phyloP scores from a whole-genome alignment of 2,888 invertebrate species.

The Halictus quadricinctus region DNA sequence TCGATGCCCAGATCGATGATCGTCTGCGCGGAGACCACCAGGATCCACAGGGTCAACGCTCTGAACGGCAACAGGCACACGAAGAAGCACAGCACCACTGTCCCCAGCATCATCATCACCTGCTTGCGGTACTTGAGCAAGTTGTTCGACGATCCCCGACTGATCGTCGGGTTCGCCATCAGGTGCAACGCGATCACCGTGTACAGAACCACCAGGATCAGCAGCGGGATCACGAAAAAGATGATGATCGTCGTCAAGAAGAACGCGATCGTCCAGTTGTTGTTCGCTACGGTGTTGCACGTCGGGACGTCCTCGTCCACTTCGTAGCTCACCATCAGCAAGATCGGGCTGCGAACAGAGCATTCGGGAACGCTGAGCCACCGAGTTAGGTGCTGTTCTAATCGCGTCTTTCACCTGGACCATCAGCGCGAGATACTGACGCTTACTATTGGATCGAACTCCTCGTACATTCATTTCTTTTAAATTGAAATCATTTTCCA shows the following conservation, averaged over 20 bases:
- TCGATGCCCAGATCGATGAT: slow-evolving; percentile 88
- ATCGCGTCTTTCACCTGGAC: too few species aligned
- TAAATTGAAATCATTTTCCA: too few species aligned
- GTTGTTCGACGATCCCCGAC: slow-evolving; percentile 85
- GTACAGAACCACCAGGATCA: slow-evolving; percentile 91
- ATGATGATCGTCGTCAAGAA: slow-evolving; percentile 91
- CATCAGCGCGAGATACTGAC: too few species aligned
- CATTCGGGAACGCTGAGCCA: background rate
- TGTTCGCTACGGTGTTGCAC: slow-evolving; percentile 91
- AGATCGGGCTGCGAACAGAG: slow-evolving; percentile 87
- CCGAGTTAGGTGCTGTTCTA: too few species aligned
- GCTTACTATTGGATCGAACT: too few species aligned
- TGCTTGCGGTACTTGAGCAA: slow-evolving; percentile 90
- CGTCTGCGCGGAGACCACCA: slow-evolving; percentile 89
- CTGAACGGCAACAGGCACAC: slow-evolving; percentile 94
- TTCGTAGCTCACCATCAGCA: slow-evolving; percentile 90
- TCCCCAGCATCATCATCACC: slow-evolving; percentile 94
- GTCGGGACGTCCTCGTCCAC: slow-evolving; percentile 88
- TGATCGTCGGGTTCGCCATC: slow-evolving; percentile 90
- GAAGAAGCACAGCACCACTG: slow-evolving; percentile 95
- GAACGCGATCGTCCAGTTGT: slow-evolving; percentile 90
- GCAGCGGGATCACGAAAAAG: slow-evolving; percentile 93
- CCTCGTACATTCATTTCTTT: too few species aligned
- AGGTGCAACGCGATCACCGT: slow-evolving; percentile 93
- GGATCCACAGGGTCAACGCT: slow-evolving; percentile 93